Conservation (phyloP, 1,140 invertebrate species). For the Pogonomyrmex californicus region DNA sequence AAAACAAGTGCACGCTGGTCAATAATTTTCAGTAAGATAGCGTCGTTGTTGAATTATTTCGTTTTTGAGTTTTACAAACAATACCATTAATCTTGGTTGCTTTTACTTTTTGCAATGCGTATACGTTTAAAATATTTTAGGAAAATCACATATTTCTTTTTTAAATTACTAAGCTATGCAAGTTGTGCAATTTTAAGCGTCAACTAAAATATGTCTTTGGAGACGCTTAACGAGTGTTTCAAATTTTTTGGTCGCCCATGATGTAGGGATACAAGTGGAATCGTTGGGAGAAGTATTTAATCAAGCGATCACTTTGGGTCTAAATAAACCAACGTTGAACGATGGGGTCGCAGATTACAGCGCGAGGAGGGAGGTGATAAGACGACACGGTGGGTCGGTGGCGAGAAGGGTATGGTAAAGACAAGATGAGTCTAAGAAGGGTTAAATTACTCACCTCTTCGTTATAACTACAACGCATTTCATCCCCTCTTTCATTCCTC, state of each 20-base stretch:
- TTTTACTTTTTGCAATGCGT: neutral
- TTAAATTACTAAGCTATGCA: neutral
- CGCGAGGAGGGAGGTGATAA: constrained; percentile 76
- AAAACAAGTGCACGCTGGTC: constrained; percentile 35
- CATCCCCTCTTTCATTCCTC: neutral
- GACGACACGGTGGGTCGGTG: constrained; percentile 67
- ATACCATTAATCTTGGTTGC: neutral
- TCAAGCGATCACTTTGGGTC: constrained; percentile 80
- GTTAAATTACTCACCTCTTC: constrained; percentile 80
- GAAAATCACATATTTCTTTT: neutral
- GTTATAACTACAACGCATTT: constrained; percentile 78
- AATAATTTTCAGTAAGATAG: constrained; percentile 56
- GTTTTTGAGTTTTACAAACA: constrained; percentile 8
- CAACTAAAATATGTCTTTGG: neutral
- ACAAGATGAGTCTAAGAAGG: constrained; percentile 81
- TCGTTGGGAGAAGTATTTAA: constrained; percentile 79
- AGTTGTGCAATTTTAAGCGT: neutral
- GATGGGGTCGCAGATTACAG: constrained; percentile 78
- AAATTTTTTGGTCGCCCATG: constrained; percentile 20
- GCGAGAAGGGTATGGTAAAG: constrained; percentile 67
- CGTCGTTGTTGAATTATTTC: constrained; percentile 12
- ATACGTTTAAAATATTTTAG: neutral
- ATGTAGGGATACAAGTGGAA: constrained; percentile 48
- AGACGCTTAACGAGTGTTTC: neutral
- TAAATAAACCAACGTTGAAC: constrained; percentile 82